These are phyloP conservation scores for Oxygymnocypris stewartii DNA, from an alignment of 2,113 vertebrate genomes.

Conservation along the genomic window DNA sequence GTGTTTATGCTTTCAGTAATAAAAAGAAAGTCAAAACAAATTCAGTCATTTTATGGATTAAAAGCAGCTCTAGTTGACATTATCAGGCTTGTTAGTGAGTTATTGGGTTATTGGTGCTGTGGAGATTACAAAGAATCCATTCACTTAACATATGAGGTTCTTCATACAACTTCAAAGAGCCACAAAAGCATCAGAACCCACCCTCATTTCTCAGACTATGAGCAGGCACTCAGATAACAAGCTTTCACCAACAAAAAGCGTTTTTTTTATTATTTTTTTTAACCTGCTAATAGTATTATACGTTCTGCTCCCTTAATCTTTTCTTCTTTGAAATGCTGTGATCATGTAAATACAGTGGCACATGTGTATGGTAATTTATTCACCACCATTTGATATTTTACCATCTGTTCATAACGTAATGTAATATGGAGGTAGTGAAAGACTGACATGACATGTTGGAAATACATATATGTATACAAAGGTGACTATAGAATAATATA, in stretches of 20 bases:
- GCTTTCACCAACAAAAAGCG: not conserved
- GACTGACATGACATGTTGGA: not conserved
- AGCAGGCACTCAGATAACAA: not conserved
- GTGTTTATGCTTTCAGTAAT: not conserved
- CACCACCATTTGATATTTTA: not conserved
- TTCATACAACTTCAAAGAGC: slow-evolving; percentile 26
- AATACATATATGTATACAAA: not conserved
- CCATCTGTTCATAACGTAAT: not conserved
- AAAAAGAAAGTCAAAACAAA: not conserved
- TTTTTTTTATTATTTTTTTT: not conserved
- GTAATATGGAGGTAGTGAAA: not conserved
- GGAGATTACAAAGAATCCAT: not conserved
- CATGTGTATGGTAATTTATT: not conserved
- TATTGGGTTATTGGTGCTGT: not conserved
- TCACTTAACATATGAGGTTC: slow-evolving; percentile 2
- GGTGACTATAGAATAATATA: not conserved
- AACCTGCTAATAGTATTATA: not conserved
- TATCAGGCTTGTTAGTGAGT: not conserved
- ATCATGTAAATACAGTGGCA: not conserved
- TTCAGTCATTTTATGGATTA: not conserved
- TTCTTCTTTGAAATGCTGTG: not conserved
- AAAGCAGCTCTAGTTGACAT: not conserved
- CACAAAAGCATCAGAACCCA: slow-evolving; percentile 10
- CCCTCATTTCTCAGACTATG: slow-evolving; percentile 6
- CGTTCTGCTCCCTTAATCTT: not conserved